phyloP scores from a whole-genome alignment of 2,113 vertebrate species.

The Elachura formosa region DNA sequence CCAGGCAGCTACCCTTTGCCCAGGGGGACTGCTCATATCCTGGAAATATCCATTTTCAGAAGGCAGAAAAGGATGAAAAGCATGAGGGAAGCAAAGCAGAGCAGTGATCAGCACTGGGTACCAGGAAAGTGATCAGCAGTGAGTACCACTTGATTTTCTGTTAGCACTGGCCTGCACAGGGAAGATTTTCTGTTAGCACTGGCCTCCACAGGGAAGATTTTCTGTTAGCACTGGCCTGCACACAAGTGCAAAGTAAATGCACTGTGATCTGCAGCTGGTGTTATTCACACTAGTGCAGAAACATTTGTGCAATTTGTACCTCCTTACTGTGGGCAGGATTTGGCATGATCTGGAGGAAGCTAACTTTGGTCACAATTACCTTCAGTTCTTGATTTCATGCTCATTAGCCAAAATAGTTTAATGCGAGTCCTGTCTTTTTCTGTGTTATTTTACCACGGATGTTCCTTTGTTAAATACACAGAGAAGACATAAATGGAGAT shows the following conservation, averaged over 20 bases:
- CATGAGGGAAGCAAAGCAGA: neutral
- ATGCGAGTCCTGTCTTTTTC: neutral
- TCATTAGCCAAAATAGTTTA: neutral
- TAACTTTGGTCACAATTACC: neutral
- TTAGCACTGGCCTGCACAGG: neutral
- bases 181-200: neutral
- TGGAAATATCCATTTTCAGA: neutral
- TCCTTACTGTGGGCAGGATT: neutral
- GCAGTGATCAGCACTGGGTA: neutral
- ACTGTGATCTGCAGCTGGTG: neutral
- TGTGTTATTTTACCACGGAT: neutral
- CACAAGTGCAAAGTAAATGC: neutral
- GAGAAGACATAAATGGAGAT: neutral
- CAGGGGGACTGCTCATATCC: neutral
- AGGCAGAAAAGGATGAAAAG: neutral
- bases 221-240: neutral
- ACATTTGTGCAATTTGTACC: neutral
- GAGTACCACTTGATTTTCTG: neutral
- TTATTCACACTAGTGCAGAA: accelerated
- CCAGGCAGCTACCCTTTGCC: neutral
- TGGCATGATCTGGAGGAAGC: neutral
- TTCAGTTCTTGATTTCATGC: neutral
- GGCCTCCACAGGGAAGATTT: too few relatives aligned
- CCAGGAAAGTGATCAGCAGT: neutral
- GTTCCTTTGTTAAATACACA: neutral